Evolutionary conservation across 2,113 vertebrate species (phyloP), one percentile per base, ranked within the genome.

Genomic region (Corvus moneduloides): DNA sequence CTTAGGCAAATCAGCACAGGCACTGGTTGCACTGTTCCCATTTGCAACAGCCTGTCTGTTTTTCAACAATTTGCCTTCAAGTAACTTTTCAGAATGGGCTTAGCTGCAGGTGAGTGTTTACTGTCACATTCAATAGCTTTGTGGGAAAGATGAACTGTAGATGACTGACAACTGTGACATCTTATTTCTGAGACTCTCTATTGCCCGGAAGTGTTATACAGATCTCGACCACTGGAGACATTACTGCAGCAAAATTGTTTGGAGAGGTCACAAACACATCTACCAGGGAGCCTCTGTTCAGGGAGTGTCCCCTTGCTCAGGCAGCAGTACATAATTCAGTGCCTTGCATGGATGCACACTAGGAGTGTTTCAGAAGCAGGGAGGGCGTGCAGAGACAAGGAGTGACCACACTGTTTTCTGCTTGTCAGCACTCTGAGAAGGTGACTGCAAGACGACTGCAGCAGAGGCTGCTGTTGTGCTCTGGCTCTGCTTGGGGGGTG

Each of bases 111-210:
- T 77, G 51, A 44, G 16, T 63, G 41, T 76, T 91, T 79, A 32
- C 82, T 97, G 95, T 94, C 92, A 94, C 22, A 75, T 63, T 89
- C 11, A 46, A 2, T 93, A 76, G 52, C 61, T 24, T 62, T 83
- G n/a, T 64, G 41, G 81, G 44, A 72, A 76, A 83, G 51, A 85
- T 62, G 24, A 52, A 41, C 67, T 82, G 82, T 37, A 32, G 41
- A 43, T 77, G 84, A 69, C 41, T 88, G 95, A 62, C 86, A 86
- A 5, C 67, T 89, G 20, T 79, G 74, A 54, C 68, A 71, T 82
- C 54, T 77, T 84, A 9, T 48, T 87, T 92, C 68, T 86, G 58
- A 93, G 39, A 12, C 23, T 32, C 13, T 24, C 2, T 32, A 13
- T 30, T 54, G 44, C 24, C 23, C 7, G 73, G 11, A 39, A 82